These are phyloP conservation scores for Diplosoma virens DNA, from an alignment of 23 tunicate species.

Conservation along the genomic window DNA sequence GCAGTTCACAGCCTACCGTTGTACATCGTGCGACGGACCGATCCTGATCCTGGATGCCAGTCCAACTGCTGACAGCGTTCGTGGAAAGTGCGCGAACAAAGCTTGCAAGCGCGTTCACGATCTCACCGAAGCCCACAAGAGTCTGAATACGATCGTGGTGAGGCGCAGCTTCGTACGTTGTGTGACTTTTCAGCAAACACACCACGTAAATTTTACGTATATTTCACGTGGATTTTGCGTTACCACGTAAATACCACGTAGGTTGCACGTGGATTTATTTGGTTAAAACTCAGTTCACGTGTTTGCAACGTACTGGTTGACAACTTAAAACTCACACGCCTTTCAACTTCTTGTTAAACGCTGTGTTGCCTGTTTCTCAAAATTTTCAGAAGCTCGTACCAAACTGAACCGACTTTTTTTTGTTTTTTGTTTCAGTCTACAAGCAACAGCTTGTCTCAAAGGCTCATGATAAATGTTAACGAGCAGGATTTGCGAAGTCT, in stretches of 20 bases:
- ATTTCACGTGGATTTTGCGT: too few species aligned
- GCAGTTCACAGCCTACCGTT: conserved; percentile 74
- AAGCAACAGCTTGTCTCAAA: not conserved
- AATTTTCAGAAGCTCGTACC: not conserved
- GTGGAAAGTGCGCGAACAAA: conserved; percentile 58
- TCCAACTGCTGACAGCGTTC: not conserved
- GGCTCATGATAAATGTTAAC: not conserved
- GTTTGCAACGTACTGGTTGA: too few species aligned
- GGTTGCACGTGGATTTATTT: too few species aligned
- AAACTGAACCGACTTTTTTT: not conserved
- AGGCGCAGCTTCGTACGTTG: not conserved
- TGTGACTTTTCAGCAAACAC: too few species aligned
- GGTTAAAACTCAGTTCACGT: too few species aligned
- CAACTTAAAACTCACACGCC: not conserved
- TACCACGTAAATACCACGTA: too few species aligned
- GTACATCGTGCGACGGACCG: conserved; percentile 53
- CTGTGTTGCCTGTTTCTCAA: not conserved
- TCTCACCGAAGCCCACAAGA: conserved; percentile 12
- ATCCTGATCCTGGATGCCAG: conserved; percentile 33
- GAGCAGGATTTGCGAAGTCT: not conserved
- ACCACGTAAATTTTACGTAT: too few species aligned
- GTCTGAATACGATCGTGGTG: conserved; percentile 20
- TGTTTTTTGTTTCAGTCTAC: too few species aligned
- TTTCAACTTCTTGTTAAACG: not conserved
- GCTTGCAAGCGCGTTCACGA: conserved; percentile 36